Evolutionary conservation across 2,797 vertebrate species (phyloP).

Genomic region (Valencia hispanica): DNA sequence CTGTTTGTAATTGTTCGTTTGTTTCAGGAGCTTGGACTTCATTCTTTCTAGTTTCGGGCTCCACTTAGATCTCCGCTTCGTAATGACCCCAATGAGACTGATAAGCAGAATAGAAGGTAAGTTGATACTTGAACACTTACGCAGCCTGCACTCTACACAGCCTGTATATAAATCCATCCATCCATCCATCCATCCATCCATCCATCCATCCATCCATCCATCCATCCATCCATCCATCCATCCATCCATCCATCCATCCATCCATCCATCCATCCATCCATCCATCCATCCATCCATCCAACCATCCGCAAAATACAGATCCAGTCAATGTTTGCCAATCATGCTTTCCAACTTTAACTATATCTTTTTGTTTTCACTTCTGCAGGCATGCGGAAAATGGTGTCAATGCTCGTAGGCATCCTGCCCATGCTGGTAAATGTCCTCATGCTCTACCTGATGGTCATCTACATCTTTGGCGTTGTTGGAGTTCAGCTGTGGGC

Average conservation of each 20-base stretch:
- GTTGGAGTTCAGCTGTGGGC: conserved; percentile 92
- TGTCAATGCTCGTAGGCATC: conserved; percentile 88
- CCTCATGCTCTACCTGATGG: conserved; percentile 88
- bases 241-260: too few species aligned
- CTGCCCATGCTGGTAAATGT: conserved; percentile 92
- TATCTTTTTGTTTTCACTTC: neutral
- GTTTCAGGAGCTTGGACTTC: conserved; percentile 4
- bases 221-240: too few species aligned
- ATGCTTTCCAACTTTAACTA: too few species aligned
- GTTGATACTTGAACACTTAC: too few species aligned
- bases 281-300: neutral
- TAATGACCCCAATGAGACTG: conserved; percentile 6
- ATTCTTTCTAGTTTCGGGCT: accelerated
- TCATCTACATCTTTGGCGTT: conserved; percentile 91
- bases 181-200: too few species aligned
- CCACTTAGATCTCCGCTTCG: neutral
- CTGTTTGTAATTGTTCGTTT: neutral
- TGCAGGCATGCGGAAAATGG: conserved; percentile 89
- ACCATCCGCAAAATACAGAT: too few species aligned
- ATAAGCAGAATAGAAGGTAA: conserved; percentile 15
- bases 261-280: too few species aligned
- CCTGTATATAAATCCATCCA: too few species aligned
- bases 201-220: too few species aligned
- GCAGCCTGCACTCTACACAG: too few species aligned
- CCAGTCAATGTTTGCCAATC: too few species aligned